phyloP scores from a whole-genome alignment of 2,113 vertebrate species.

The Gallinago undulata region DNA sequence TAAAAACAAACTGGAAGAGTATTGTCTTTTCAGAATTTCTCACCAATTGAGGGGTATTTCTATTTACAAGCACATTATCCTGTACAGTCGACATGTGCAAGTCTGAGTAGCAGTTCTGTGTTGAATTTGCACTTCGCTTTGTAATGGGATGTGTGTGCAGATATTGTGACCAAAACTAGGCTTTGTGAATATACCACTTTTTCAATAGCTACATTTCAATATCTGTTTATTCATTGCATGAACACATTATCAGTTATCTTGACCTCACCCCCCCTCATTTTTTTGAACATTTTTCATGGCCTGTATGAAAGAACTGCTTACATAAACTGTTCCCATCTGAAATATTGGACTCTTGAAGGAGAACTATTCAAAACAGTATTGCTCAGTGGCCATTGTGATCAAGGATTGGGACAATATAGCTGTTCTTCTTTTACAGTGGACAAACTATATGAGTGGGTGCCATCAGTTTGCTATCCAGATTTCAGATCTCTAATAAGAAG shows the following conservation, averaged over 20 bases:
- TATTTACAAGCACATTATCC: background rate
- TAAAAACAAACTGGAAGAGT: background rate
- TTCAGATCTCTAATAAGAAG: background rate
- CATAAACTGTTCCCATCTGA: background rate
- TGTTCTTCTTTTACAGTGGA: background rate
- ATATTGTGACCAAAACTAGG: background rate
- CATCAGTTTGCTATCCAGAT: background rate
- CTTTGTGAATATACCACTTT: background rate
- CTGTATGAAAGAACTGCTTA: background rate
- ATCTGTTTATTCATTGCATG: background rate
- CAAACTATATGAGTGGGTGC: background rate
- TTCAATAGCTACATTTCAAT: background rate
- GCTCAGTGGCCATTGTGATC: background rate
- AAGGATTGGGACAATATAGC: background rate
- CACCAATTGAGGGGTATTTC: background rate
- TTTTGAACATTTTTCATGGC: background rate
- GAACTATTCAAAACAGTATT: background rate
- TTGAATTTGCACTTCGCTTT: background rate
- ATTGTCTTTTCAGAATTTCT: background rate
- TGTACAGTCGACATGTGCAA: background rate
- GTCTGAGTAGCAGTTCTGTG: background rate
- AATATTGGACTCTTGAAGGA: background rate
- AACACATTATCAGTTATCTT: background rate
- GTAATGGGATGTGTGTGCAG: background rate
- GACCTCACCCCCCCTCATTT: background rate